phyloP scores from a whole-genome alignment of 2,113 vertebrate species.

The Pycnonotus jocosus region DNA sequence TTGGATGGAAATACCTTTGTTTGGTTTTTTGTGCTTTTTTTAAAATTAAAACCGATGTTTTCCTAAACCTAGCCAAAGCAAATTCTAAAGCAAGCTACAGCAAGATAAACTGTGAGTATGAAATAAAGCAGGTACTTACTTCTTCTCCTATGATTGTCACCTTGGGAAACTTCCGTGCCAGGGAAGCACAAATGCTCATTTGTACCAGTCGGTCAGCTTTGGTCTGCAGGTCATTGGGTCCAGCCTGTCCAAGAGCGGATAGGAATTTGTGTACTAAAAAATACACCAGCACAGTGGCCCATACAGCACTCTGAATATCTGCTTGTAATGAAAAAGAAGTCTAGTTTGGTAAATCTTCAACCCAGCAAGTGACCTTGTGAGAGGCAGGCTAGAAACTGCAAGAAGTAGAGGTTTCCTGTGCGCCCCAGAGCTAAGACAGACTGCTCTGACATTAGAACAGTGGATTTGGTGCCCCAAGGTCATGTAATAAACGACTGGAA shows the following conservation, averaged over 20 bases:
- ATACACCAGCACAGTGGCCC: background rate
- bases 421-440: background rate
- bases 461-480: background rate
- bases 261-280: background rate
- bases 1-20: background rate
- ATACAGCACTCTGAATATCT: background rate
- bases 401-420: background rate
- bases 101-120: background rate
- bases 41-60: background rate
- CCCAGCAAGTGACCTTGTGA: background rate
- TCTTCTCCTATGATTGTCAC: conserved; percentile 96
- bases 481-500: background rate
- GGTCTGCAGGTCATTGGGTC: conserved; percentile 90
- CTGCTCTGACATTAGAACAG: background rate
- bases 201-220: conserved; percentile 91
- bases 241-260: conserved; percentile 69
- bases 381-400: background rate
- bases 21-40: background rate
- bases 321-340: background rate
- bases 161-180: conserved; percentile 86
- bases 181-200: conserved; percentile 90
- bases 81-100: background rate
- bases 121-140: conserved; percentile 65
- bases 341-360: background rate
- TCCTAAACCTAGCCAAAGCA: background rate